Evolutionary conservation across 2,797 vertebrate genomes (phyloP), one percentile per base, ranked within the genome.

Genomic region (Acestrorhynchus altus): DNA sequence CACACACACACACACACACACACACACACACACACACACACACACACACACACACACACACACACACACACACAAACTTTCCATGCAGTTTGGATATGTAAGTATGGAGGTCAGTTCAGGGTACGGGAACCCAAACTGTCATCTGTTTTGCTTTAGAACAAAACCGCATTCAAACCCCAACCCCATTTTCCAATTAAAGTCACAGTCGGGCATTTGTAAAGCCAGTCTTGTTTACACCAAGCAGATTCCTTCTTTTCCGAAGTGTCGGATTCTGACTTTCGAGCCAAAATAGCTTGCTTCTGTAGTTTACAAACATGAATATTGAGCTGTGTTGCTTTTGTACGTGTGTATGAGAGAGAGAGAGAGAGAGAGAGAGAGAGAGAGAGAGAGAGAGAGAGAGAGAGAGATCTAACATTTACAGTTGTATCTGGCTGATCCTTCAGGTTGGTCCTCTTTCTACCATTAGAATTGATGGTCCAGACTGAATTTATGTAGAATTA

Each of bases 131-230:
- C 6, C 28, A 39, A 61, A 18, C 35, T 4, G 18, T 22, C 16
- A 49, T 73, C 42, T 49, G 71, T 49, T 73, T 73, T 61, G 16
- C 28, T 16, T 59, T 72, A 47, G 5, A 60, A 46, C 5, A n/a
- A 72, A 70, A 9, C n/a, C 11, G 12, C 35, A 72, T 8, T 42
- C 20, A 26, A 44, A 44, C 22, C 46, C 35, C 16, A 24, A 3
- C 13, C 16, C 28, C 15, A 16, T 31, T n/a, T 31, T 35, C 26
- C 20, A 16, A 60, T 60, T 31, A 60, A 31, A 60, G 3, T 1
- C 39, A 63, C 16, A 63, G 35, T 12, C 4, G 20, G 35, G 35
- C 60, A 42, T 42, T 63, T 63, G 60, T 63, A 40, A 60, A 60
- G 9, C 16, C 16, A 35, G 1, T 60, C 57, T 12, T 60, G 57